Percentiles rank a stretch among this genome's conserved stretches.
Evolutionary conservation across 2,888 invertebrate species (phyloP).

Genomic region (Rhingia rostrata): DNA sequence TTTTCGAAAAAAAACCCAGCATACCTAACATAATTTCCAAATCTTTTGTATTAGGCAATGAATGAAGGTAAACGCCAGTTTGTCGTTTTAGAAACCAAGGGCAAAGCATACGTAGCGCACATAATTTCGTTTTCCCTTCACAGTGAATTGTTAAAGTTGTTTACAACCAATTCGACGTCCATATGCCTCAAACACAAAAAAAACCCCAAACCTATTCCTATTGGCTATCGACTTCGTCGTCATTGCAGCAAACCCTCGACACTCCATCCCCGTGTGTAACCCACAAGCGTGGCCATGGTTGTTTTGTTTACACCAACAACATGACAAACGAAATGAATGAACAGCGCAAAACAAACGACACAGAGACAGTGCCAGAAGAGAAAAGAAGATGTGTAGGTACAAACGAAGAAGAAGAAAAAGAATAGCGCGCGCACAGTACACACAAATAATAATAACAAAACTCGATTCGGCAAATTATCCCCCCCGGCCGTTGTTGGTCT

Average conservation of each 20-base stretch:
- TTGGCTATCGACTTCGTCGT: constrained; percentile 8
- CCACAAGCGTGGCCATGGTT: constrained; percentile 49
- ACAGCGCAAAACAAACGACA: constrained; percentile 39
- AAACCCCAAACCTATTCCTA: constrained; percentile 23
- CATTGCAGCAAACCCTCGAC: constrained; percentile 21
- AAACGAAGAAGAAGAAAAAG: constrained; percentile 18
- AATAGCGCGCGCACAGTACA: constrained; percentile 67
- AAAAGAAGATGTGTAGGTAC: constrained; percentile 20
- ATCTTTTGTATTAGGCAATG: not conserved
- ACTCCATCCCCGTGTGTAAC: constrained; percentile 5
- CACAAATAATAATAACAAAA: constrained; percentile 73
- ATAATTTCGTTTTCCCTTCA: too few species aligned
- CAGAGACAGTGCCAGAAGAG: constrained; percentile 44
- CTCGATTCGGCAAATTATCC: constrained; percentile 59
- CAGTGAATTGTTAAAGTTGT: constrained; percentile 2
- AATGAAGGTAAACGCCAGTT: constrained; percentile 22
- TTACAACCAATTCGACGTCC: constrained; percentile 54
- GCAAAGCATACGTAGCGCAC: constrained; percentile 6
- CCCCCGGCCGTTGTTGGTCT: not conserved
- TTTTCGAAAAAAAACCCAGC: not conserved
- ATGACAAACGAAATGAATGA: constrained; percentile 27
- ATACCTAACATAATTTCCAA: not conserved
- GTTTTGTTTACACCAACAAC: constrained; percentile 75
- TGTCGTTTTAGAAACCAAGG: constrained; percentile 22
- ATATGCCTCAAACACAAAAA: constrained; percentile 2